A percentile compares a stretch with the other conserved stretches of the same genome.
phyloP scores from a whole-genome alignment of 2,113 vertebrate species.

The Hirundichthys speculiger region DNA sequence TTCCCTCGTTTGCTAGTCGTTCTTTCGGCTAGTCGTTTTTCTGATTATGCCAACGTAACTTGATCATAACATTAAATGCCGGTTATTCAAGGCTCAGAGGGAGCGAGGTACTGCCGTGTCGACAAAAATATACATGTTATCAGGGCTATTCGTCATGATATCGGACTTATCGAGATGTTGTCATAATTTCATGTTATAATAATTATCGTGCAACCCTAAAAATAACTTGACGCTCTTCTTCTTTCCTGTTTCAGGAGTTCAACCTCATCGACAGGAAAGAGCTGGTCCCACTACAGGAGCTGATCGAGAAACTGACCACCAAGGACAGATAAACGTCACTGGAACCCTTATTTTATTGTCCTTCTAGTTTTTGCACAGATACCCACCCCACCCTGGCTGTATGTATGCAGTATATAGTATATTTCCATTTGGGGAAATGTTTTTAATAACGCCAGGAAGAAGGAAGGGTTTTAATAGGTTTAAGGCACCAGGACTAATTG shows the following conservation, averaged over 20 bases:
- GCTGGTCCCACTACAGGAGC: constrained; percentile 94
- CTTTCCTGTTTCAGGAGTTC: constrained; percentile 85
- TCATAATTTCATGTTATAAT: too few species aligned
- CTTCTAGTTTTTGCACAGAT: constrained; percentile 77
- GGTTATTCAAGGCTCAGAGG: too few species aligned
- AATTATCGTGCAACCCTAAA: too few species aligned
- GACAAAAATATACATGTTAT: too few species aligned
- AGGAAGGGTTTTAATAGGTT: constrained; percentile 62
- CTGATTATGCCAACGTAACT: too few species aligned
- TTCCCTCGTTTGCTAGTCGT: too few species aligned
- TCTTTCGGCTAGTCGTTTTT: too few species aligned
- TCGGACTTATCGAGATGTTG: too few species aligned
- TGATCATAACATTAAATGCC: too few species aligned
- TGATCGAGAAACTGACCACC: constrained; percentile 95
- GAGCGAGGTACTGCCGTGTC: too few species aligned
- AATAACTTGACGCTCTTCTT: too few species aligned
- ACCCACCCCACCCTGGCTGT: constrained; percentile 71
- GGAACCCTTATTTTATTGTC: constrained; percentile 54
- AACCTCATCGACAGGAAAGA: constrained; percentile 95
- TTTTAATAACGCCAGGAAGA: constrained; percentile 66
- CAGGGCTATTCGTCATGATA: too few species aligned
- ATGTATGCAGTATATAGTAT: constrained; percentile 76
- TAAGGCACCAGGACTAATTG: constrained; percentile 68
- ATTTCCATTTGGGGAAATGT: constrained; percentile 75
- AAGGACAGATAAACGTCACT: constrained; percentile 92